A percentile compares a stretch with the other conserved stretches of the same genome.
These are phyloP conservation scores for Grallaria varia DNA, from an alignment of 2,113 vertebrate species.

Conservation along the genomic window DNA sequence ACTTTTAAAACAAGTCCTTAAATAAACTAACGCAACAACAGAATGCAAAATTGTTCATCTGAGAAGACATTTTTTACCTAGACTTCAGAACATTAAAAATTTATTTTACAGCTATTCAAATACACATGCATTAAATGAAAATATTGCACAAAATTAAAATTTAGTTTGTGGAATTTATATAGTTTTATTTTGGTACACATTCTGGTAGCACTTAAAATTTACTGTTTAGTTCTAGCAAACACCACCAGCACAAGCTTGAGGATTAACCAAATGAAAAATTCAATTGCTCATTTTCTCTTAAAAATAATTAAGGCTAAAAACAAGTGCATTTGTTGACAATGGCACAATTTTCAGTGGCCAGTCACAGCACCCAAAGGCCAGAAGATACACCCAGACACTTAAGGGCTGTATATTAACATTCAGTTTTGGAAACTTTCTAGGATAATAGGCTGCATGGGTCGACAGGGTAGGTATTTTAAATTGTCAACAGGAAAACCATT, in stretches of 20 bases:
- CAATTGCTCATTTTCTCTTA: constrained; percentile 57
- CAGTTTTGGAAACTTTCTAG: constrained; percentile 44
- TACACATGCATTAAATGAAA: constrained; percentile 90
- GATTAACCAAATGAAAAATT: constrained; percentile 68
- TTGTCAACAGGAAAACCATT: constrained; percentile 30
- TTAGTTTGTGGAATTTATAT: constrained; percentile 75
- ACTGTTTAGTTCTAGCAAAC: constrained; percentile 67
- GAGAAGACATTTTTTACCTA: constrained; percentile 76
- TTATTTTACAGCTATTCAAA: constrained; percentile 87
- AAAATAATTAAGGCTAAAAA: constrained; percentile 83
- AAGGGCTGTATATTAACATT: constrained; percentile 70
- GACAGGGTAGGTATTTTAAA: constrained; percentile 40
- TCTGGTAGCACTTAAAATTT: constrained; percentile 73
- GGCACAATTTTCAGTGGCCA: constrained; percentile 76
- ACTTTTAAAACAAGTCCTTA: constrained; percentile 99
- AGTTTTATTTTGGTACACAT: constrained; percentile 70
- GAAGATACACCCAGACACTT: constrained; percentile 51
- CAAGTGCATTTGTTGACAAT: constrained; percentile 78
- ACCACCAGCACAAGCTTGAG: constrained; percentile 74
- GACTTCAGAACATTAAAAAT: constrained; percentile 83
- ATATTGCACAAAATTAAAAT: constrained; percentile 95
- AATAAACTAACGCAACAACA: constrained; percentile 82
- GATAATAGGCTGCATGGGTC: constrained; percentile 43
- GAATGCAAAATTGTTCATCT: constrained; percentile 84
- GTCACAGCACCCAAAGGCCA: constrained; percentile 66